These are phyloP conservation scores for Centropyge bicolor DNA, from an alignment of 2,797 vertebrate genomes.

Conservation along the genomic window DNA sequence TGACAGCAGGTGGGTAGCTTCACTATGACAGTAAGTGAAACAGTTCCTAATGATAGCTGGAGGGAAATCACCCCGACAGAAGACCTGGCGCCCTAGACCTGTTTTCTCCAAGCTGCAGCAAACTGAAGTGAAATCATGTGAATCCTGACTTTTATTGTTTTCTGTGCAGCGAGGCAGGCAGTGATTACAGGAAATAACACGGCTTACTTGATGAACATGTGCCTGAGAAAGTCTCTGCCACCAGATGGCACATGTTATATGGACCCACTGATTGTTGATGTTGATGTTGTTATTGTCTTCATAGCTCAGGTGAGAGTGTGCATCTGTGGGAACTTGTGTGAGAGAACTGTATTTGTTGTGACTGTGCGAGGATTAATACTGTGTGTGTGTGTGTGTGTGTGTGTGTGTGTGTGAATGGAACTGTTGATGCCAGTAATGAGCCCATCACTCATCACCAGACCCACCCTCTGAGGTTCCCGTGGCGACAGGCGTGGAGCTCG, in stretches of 20 bases:
- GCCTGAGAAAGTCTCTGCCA: slow-evolving; percentile 31
- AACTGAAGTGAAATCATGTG: slow-evolving; percentile 21
- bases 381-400: not conserved
- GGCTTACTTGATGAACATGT: not conserved
- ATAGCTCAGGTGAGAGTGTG: slow-evolving; percentile 6
- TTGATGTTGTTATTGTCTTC: slow-evolving; percentile 9
- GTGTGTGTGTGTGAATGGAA: not conserved
- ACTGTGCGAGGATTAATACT: not conserved
- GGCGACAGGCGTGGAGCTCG: slow-evolving; percentile 81
- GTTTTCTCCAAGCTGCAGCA: slow-evolving; percentile 37
- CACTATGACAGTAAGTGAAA: slow-evolving; percentile 75
- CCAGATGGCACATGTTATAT: slow-evolving; percentile 46
- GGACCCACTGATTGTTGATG: not conserved
- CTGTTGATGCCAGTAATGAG: slow-evolving; percentile 8
- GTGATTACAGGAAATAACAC: slow-evolving; percentile 52
- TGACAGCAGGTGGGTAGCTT: slow-evolving; percentile 59
- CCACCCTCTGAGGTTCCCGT: slow-evolving; percentile 84
- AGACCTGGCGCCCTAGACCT: slow-evolving; percentile 3
- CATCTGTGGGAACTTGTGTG: not conserved
- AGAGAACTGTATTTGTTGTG: not conserved
- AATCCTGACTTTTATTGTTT: slow-evolving; percentile 32
- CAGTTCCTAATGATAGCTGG: slow-evolving; percentile 53
- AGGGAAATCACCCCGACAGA: slow-evolving; percentile 70
- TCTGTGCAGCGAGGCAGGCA: slow-evolving; percentile 10
- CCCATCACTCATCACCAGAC: slow-evolving; percentile 66